Base-by-base conservation (phyloP, 2,888 invertebrate genomes). In the Dione vanillae region DNA sequence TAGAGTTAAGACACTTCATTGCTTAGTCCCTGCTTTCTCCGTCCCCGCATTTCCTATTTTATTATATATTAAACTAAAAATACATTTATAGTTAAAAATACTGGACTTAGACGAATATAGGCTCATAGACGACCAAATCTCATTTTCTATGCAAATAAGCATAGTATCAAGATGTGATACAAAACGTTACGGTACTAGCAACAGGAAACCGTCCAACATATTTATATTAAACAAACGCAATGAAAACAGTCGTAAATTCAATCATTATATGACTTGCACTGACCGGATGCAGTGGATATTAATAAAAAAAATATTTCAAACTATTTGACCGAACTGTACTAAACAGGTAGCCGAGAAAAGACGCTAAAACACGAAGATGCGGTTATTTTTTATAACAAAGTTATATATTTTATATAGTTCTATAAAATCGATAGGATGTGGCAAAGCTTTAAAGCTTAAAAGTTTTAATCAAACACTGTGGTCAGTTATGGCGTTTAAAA, bases 191-290 rank as follows among this genome's bases (percentile, higher is more conserved):
- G 37, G 80, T 86, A 85, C 85, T 88, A 87, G 87, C 82, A 87
- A 89, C 92, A 91, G 92, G 92, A 92, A 91, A 88, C 91, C 78
- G 82, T 79, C 83, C 80, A 81, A 82, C 84, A 81, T 91, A 92
- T 92, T 91, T 92, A 92, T 90, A 91, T 89, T 82, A 90, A 91
- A 92, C 91, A 89, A 87, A 84, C 86, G 90, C 91, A 90, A 86
- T 88, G 90, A 91, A 90, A 92, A 92, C 92, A 91, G 90, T 89
- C 92, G 87, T 93, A 92, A 92, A 93, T 92, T 79, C 87, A 87
- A 90, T 91, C 88, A 83, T 91, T 91, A 84, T 90, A 92, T 91
- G 86, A 86, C 84, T 83, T 82, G 80, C 82, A 77, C 76, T 68
- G 64, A 79, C 89, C 92, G 92, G 92, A 92, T 88, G 91, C 83